phyloP scores from a whole-genome alignment of 2,113 vertebrate species.

The Nicator chloris region DNA sequence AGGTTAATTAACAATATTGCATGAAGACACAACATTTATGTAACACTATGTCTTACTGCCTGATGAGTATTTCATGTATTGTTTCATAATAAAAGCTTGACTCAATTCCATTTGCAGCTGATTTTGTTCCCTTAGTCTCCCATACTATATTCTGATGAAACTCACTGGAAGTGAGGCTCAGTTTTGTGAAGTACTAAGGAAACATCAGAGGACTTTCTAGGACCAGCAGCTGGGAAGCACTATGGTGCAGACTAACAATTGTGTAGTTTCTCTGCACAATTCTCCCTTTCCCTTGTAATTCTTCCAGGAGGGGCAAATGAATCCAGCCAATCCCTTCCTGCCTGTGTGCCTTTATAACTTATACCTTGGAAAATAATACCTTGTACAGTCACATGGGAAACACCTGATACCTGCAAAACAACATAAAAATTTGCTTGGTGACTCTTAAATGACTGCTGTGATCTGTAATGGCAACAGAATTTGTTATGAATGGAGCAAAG shows the following conservation, averaged over 20 bases:
- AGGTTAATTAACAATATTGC: background rate
- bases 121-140: background rate
- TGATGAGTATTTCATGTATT: background rate
- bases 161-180: background rate
- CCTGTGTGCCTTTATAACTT: background rate
- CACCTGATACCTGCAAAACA: background rate
- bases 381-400: background rate
- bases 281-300: background rate
- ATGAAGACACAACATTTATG: background rate
- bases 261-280: background rate
- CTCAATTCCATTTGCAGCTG: background rate
- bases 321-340: background rate
- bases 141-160: background rate
- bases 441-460: background rate
- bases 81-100: constrained; percentile 39
- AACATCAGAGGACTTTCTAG: background rate
- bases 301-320: background rate
- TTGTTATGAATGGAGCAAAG: background rate
- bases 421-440: background rate
- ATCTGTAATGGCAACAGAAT: background rate
- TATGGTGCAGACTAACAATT: background rate
- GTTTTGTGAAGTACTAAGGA: background rate
- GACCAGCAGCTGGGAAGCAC: background rate
- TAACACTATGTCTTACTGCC: background rate
- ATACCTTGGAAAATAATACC: background rate